Evolutionary conservation across 2,113 vertebrate species (phyloP), one percentile per base, ranked within the genome.

Genomic region (Lucifuga dentata): DNA sequence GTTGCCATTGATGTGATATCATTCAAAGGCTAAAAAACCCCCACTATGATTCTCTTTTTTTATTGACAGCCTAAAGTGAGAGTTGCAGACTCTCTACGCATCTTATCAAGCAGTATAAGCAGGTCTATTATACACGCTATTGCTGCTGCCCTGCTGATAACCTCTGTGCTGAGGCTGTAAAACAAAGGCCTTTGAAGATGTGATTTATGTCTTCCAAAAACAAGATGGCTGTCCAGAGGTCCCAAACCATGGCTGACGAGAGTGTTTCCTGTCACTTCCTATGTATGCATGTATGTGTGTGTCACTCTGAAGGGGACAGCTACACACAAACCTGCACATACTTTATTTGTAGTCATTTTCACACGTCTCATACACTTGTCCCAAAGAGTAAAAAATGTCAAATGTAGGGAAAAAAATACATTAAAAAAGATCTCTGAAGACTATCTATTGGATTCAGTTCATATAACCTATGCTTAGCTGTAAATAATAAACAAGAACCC

Each of bases 141-240:
- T 89, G 87, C 80, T 61, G 58, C 73, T 86, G 89, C 52, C 90
- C 89, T 23, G 64, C 80, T 81, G 89, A 91, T 91, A 91, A 91
- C 90, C 88, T 90, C 84, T 68, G 70, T 8, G 65, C 57, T 8
- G 61, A 77, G 72, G 85, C 48, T 59, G 80, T 66, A 63, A 86
- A 88, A 92, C 89, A 90, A 90, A 90, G 67, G 83, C 80, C 88
- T 90, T 90, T 91, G 87, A 90, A 90, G 89, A 85, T 73, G 62
- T 87, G 87, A 88, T 89, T 88, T 81, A 90, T 89, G 89, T 83
- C 79, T 78, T 79, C 65, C 72, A 33, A 85, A 77, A 87, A 82
- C 79, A 84, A 83, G 85, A 87, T 83, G 82, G 76, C 67, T 15
- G 64, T 78, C 60, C 64, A 81, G 66, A 84, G 78, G 73, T 81